Percentiles rank a stretch among this genome's conserved stretches.
Evolutionary conservation across 2,113 vertebrate species (phyloP).

Genomic region (Callospermophilus lateralis): DNA sequence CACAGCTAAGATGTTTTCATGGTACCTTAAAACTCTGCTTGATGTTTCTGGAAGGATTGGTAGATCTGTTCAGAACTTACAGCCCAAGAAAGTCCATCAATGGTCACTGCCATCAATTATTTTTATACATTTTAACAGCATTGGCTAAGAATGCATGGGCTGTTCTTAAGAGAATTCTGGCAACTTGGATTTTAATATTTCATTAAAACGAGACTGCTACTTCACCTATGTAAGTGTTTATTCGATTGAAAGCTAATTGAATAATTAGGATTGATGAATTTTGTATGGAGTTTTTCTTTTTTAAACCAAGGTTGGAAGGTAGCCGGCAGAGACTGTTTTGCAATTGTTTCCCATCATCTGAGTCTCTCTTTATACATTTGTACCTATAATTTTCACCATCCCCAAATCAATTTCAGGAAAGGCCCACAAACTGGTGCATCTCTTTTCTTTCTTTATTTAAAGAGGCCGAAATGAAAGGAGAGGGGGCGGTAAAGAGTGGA

Average conservation of each 20-base stretch:
- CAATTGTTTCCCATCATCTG: background rate
- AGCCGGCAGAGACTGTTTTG: conserved; percentile 63
- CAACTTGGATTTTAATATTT: conserved; percentile 78
- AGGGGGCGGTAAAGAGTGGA: conserved; percentile 70
- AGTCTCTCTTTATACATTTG: conserved; percentile 1
- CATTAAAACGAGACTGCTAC: conserved; percentile 75
- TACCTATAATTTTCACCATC: conserved; percentile 21
- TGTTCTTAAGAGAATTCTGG: conserved; percentile 63
- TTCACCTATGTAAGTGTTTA: conserved; percentile 79
- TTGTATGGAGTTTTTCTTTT: conserved; percentile 76
- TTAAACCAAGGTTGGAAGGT: conserved; percentile 57
- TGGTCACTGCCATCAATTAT: conserved; percentile 57
- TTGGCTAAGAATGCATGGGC: conserved; percentile 62
- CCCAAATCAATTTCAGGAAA: conserved; percentile 61
- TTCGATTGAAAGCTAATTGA: conserved; percentile 79
- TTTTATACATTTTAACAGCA: conserved; percentile 46
- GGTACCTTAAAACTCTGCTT: conserved; percentile 60
- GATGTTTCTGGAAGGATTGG: conserved; percentile 5
- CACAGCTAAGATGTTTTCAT: conserved; percentile 51
- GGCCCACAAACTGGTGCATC: conserved; percentile 32
- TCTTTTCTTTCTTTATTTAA: conserved; percentile 73
- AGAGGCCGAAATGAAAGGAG: conserved; percentile 63
- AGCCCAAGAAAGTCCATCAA: conserved; percentile 49
- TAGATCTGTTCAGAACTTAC: conserved; percentile 41
- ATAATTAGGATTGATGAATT: conserved; percentile 84